Conservation (phyloP, 2,797 vertebrate species). For the Liasis olivaceus region DNA sequence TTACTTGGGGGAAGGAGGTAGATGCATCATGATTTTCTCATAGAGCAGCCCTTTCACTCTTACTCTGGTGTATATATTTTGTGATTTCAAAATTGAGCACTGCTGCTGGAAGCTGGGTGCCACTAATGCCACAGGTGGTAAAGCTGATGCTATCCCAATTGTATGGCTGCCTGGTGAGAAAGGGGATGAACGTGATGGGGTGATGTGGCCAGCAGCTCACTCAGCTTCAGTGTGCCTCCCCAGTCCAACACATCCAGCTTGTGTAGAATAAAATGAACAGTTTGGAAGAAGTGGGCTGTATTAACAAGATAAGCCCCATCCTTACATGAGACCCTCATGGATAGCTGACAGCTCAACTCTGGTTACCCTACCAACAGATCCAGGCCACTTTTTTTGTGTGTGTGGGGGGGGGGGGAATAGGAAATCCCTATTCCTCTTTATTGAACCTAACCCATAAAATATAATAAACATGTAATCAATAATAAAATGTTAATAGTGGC, state of each 20-base stretch:
- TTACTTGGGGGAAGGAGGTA: not conserved
- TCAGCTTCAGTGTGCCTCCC: not conserved
- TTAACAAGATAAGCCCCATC: not conserved
- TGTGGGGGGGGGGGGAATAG: not conserved
- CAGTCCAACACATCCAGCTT: not conserved
- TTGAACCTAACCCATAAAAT: not conserved
- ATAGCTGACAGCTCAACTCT: not conserved
- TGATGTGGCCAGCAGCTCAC: not conserved
- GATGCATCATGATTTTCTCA: not conserved
- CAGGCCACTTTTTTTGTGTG: not conserved
- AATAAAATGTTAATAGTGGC: not conserved
- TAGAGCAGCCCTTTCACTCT: not conserved
- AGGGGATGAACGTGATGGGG: not conserved
- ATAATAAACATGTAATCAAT: not conserved
- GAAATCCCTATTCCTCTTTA: not conserved
- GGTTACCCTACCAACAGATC: not conserved
- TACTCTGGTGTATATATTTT: not conserved
- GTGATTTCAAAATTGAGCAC: not conserved
- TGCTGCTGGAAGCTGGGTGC: not conserved
- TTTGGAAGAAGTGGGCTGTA: not conserved
- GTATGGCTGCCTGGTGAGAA: not conserved
- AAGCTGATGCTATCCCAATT: not conserved
- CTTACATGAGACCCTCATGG: not conserved
- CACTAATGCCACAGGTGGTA: not conserved
- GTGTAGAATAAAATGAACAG: not conserved